Percentiles rank a stretch among this genome's conserved stretches.
Conservation (phyloP, 2,113 vertebrate species). For the Archilochus colubris region DNA sequence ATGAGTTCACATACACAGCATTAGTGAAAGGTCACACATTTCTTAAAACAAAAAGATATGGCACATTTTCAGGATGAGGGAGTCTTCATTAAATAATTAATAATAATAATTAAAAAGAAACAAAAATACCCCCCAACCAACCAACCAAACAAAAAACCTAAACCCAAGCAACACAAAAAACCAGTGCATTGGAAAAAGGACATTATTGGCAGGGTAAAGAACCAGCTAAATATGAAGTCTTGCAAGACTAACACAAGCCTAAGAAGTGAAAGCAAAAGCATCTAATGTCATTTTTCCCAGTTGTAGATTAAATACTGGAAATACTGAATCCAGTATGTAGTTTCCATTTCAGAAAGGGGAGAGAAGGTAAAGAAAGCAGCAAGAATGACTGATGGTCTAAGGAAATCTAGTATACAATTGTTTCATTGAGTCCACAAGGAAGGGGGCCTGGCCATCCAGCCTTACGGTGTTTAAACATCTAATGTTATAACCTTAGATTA, state of each 20-base stretch:
- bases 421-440: neutral
- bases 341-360: neutral
- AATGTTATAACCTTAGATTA: neutral
- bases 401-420: neutral
- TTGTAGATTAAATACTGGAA: neutral
- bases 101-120: neutral
- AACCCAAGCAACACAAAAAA: neutral
- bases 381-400: neutral
- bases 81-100: neutral
- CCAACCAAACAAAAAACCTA: no score
- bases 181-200: neutral
- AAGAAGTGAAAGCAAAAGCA: neutral
- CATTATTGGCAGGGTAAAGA: neutral
- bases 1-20: neutral
- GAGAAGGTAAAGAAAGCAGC: neutral
- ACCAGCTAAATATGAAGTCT: neutral
- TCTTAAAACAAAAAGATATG: neutral
- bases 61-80: neutral
- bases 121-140: neutral
- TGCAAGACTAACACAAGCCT: neutral
- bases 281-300: neutral
- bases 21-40: neutral
- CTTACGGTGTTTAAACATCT: neutral
- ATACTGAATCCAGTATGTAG: accelerated
- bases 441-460: neutral